Conservation (phyloP, 2,797 vertebrate species). For the Geotrypetes seraphini region DNA sequence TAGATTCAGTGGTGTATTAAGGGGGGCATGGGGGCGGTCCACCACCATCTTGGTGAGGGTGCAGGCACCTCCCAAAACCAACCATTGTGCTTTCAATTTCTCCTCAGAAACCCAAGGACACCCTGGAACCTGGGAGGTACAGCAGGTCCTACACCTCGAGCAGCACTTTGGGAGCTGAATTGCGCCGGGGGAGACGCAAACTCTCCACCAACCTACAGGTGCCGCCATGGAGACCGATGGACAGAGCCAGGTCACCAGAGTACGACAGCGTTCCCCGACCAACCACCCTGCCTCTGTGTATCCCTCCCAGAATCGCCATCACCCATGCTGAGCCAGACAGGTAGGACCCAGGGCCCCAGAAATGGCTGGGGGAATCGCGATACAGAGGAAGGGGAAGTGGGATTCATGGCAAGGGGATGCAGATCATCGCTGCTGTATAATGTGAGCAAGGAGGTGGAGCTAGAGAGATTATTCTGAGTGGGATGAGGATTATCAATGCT, state of each 20-base stretch:
- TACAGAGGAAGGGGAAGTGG: too few species aligned
- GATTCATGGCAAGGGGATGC: too few species aligned
- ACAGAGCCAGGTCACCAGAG: conserved; percentile 59
- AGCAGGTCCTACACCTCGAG: conserved; percentile 64
- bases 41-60: too few species aligned
- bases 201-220: conserved; percentile 70
- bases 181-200: conserved; percentile 52
- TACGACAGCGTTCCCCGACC: conserved; percentile 48
- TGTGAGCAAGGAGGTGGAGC: too few species aligned
- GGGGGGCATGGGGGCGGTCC: too few species aligned
- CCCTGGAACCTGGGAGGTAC: conserved; percentile 47
- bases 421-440: too few species aligned
- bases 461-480: too few species aligned
- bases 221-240: conserved; percentile 57
- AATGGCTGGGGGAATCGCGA: neutral
- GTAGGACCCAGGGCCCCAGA: conserved; percentile 50
- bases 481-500: too few species aligned
- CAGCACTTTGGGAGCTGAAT: conserved; percentile 61
- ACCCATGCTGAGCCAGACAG: conserved; percentile 57
- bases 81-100: neutral
- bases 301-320: conserved; percentile 71
- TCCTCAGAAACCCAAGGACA: conserved; percentile 39
- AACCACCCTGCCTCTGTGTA: conserved; percentile 64
- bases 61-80: too few species aligned
- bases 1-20: too few species aligned